phyloP scores from a whole-genome alignment of 92 coral and sea anemone species.

The Plumapathes pennacea region DNA sequence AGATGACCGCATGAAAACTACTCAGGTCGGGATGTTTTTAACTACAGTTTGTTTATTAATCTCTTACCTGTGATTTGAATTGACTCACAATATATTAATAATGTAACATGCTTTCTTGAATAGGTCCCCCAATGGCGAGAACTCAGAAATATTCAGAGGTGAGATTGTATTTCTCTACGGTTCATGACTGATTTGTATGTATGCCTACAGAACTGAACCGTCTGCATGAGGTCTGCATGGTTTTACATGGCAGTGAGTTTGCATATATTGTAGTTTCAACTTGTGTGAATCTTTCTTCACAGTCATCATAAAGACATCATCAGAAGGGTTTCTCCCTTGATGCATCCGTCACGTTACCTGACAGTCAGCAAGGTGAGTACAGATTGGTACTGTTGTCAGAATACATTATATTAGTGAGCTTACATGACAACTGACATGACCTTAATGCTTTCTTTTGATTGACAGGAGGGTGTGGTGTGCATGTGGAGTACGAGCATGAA shows the following conservation, averaged over 20 bases:
- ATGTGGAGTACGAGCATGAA: slow-evolving; percentile 90
- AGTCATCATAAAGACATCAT: slow-evolving; percentile 92
- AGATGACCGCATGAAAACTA: slow-evolving; percentile 97
- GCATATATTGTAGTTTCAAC: neutral
- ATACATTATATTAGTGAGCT: no score
- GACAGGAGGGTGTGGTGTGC: slow-evolving; percentile 88
- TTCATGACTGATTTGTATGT: no score
- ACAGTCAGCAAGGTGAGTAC: slow-evolving; percentile 84
- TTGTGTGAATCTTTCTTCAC: neutral
- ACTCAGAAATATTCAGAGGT: slow-evolving; percentile 72
- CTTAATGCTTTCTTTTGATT: neutral
- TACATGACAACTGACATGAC: no score
- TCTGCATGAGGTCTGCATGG: no score
- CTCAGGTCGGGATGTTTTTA: slow-evolving; percentile 80
- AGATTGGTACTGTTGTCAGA: neutral
- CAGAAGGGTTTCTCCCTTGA: slow-evolving; percentile 69
- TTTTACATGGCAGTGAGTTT: neutral
- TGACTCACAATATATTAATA: neutral
- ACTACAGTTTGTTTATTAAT: neutral
- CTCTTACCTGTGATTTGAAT: neutral
- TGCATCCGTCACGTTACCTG: slow-evolving; percentile 85
- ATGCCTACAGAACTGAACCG: no score
- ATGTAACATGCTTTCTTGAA: neutral
- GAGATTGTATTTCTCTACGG: no score
- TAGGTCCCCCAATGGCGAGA: slow-evolving; percentile 99